A percentile compares a stretch with the other conserved stretches of the same genome.
Conservation (phyloP, 2,113 vertebrate species). For the Aplodontia rufa region DNA sequence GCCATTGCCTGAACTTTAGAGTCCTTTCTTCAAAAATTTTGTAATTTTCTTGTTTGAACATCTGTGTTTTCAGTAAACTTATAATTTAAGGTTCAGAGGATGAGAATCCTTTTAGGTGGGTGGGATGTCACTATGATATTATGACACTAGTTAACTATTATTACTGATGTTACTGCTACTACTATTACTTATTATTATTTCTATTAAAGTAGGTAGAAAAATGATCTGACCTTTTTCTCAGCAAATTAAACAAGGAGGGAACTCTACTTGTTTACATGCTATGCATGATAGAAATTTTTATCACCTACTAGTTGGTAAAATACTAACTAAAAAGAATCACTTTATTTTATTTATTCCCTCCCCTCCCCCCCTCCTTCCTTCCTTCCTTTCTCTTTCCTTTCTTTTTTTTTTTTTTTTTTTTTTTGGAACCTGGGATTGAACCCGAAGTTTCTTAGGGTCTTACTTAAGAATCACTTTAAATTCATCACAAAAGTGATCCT, state of each 20-base stretch:
- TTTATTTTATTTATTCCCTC: too few species aligned
- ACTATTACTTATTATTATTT: background rate
- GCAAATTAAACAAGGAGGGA: background rate
- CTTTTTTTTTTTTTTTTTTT: too few species aligned
- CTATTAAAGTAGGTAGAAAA: background rate
- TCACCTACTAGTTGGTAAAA: conserved; percentile 13
- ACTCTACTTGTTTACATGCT: background rate
- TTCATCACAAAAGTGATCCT: background rate
- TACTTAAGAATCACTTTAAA: background rate
- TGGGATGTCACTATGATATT: background rate
- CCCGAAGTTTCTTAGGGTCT: too few species aligned
- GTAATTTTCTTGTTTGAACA: background rate
- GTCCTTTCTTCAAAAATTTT: conserved; percentile 17
- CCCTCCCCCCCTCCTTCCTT: too few species aligned
- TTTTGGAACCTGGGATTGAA: too few species aligned
- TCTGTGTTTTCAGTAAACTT: background rate
- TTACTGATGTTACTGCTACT: too few species aligned
- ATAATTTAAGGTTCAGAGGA: background rate
- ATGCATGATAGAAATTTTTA: background rate
- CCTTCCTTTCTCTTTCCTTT: too few species aligned
- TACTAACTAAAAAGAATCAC: background rate
- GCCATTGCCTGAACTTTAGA: conserved; percentile 35
- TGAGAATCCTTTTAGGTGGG: background rate
- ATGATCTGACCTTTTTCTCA: background rate
- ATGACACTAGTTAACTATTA: background rate